Evolutionary conservation across 2,888 invertebrate species (phyloP).

Genomic region (Piscicola geometra): DNA sequence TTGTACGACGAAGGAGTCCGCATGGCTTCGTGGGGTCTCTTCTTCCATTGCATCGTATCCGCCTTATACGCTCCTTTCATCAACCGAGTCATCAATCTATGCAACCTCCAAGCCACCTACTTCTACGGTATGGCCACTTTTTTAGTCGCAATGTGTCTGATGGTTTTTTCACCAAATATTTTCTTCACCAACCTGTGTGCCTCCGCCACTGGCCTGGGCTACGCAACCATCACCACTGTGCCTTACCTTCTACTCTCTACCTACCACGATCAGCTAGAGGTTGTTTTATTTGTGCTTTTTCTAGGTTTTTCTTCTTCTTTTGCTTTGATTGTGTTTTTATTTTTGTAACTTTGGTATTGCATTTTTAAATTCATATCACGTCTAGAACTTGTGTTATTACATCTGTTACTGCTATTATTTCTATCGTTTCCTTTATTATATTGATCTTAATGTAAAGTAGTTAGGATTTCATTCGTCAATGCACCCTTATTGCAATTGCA

Average conservation of each 20-base stretch:
- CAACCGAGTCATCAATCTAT: conserved; percentile 73
- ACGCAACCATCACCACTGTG: conserved; percentile 92
- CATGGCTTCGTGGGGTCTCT: conserved; percentile 93
- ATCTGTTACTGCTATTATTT: too few relatives aligned
- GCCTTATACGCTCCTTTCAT: conserved; percentile 74
- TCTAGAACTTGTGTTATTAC: too few relatives aligned
- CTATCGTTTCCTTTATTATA: too few relatives aligned
- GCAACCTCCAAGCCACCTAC: conserved; percentile 53
- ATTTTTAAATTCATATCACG: too few relatives aligned
- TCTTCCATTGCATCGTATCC: conserved; percentile 75
- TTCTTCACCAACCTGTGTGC: conserved; percentile 71
- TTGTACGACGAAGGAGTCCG: conserved; percentile 83
- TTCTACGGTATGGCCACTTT: conserved; percentile 58
- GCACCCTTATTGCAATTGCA: too few relatives aligned
- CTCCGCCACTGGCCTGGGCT: conserved; percentile 91
- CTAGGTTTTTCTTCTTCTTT: too few relatives aligned
- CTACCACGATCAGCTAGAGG: conserved; percentile 83
- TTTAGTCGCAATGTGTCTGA: conserved; percentile 75
- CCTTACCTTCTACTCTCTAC: conserved; percentile 90
- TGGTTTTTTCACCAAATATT: conserved; percentile 76
- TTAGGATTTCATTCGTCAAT: too few relatives aligned
- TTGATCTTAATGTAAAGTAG: too few relatives aligned
- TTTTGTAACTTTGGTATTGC: too few relatives aligned
- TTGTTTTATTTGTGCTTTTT: conserved; percentile 61
- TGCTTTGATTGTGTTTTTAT: neutral